Conservation (phyloP, 2,797 vertebrate species). For the Hybognathus amarus region DNA sequence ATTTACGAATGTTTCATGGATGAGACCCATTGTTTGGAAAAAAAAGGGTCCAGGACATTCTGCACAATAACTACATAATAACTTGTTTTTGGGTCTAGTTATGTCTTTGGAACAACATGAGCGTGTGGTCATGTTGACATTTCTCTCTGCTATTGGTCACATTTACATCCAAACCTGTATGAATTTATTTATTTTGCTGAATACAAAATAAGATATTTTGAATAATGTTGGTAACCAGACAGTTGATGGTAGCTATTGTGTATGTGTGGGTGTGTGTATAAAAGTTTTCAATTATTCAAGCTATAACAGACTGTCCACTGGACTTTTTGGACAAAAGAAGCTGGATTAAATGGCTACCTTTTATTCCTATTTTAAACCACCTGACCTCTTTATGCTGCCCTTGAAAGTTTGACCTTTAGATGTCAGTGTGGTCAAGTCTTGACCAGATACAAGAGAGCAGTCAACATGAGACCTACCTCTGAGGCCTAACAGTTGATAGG, state of each 20-base stretch:
- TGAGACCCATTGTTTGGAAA: too few relatives aligned
- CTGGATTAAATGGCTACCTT: not conserved
- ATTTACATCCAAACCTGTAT: too few relatives aligned
- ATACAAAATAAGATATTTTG: too few relatives aligned
- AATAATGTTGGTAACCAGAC: too few relatives aligned
- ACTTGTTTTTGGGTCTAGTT: not conserved
- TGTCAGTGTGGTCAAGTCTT: not conserved
- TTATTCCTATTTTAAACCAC: slow-evolving; percentile 2
- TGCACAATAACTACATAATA: not conserved
- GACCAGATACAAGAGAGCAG: slow-evolving; percentile 3
- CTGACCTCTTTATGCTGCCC: not conserved
- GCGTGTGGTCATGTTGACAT: too few relatives aligned
- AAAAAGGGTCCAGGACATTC: not conserved
- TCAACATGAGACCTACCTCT: too few relatives aligned
- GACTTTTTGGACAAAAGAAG: not conserved
- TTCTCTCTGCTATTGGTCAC: not conserved
- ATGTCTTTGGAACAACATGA: not conserved
- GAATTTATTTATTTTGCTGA: too few relatives aligned
- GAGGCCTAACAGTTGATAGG: not conserved
- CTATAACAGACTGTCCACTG: not conserved
- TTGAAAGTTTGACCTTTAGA: slow-evolving; percentile 18
- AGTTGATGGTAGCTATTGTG: too few relatives aligned
- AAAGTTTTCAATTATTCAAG: not conserved
- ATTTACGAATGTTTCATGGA: too few relatives aligned
- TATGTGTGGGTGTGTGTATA: too few relatives aligned